Evolutionary conservation across 2,888 invertebrate genomes (phyloP), one percentile per base, ranked within the genome.

Genomic region (Brachypterus glaber): DNA sequence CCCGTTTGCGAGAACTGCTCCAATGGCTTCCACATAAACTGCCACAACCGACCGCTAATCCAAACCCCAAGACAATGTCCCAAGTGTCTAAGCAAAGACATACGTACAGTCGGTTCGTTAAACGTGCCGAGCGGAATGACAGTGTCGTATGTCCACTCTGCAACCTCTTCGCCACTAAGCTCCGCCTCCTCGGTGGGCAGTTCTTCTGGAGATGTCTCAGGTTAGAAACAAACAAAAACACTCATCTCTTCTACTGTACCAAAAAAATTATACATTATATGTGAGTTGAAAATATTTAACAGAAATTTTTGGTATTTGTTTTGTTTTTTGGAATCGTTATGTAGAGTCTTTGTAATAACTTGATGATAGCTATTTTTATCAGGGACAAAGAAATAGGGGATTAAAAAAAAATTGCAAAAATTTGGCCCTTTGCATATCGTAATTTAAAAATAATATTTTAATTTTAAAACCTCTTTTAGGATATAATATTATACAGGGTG

Each of bases 21-120:
- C 36, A 63, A 66, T 37, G 67, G 66, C 42, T 73, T 70, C 52
- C 72, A 73, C 48, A 58, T 71, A 7, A 66, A 67, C 34, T 73
- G 73, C 48, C 71, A 72, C 49, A 66, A 70, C 42, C 56, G 66
- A 32, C 66, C 69, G 4, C 58, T 71, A 5, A 60, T 67, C 9
- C 62, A 63, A 30, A 62, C 68, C 2, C 61, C 67, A 7, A 60
- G 62, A 33, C 65, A 64, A 39, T 73, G 73, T 50, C 71, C 72
- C 4, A 66, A 63, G 46, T 73, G 73, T 46, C 9, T 21, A 21
- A 21, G 9, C 5, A 27, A 13, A 4, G 63, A 62, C 38, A 53
- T 54, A 25, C 54, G 57, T 33, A 54, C 58, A 12, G 47, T 60
- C 17, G 60, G 60, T 25, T 51, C 59, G 17, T 45, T 60, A 33